These are phyloP conservation scores for Otocyon megalotis DNA, from an alignment of 2,113 vertebrate species.

Conservation along the genomic window DNA sequence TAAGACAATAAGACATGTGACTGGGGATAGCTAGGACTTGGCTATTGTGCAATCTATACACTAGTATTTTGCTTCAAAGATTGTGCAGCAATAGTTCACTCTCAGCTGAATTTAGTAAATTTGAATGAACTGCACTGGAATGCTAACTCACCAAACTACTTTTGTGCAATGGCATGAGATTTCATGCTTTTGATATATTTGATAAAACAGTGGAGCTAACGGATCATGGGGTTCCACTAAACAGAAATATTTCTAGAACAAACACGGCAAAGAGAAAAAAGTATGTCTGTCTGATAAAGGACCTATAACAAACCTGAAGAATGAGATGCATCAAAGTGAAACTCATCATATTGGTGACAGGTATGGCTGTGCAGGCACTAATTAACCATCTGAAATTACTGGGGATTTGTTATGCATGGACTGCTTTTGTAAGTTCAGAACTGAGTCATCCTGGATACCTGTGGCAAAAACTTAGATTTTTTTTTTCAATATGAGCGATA, in stretches of 20 bases:
- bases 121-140: background rate
- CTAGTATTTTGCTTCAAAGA: conserved; percentile 26
- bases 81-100: background rate
- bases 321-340: conserved; percentile 66
- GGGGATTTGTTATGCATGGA: conserved; percentile 52
- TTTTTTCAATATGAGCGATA: background rate
- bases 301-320: conserved; percentile 74
- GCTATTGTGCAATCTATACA: background rate
- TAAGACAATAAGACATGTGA: background rate
- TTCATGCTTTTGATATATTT: conserved; percentile 4
- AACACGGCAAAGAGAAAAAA: conserved; percentile 19
- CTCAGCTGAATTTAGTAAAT: background rate
- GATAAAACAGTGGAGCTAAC: conserved; percentile 43
- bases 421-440: conserved; percentile 47
- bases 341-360: conserved; percentile 36
- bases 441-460: background rate
- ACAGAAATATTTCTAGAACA: conserved; percentile 70
- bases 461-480: background rate
- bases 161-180: conserved; percentile 21
- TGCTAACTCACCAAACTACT: background rate
- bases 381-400: conserved; percentile 60
- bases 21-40: background rate
- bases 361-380: background rate
- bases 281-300: conserved; percentile 49
- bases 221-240: conserved; percentile 53